Evolutionary conservation across 1,140 invertebrate species (phyloP).

Genomic region (Temnothorax longispinosus): DNA sequence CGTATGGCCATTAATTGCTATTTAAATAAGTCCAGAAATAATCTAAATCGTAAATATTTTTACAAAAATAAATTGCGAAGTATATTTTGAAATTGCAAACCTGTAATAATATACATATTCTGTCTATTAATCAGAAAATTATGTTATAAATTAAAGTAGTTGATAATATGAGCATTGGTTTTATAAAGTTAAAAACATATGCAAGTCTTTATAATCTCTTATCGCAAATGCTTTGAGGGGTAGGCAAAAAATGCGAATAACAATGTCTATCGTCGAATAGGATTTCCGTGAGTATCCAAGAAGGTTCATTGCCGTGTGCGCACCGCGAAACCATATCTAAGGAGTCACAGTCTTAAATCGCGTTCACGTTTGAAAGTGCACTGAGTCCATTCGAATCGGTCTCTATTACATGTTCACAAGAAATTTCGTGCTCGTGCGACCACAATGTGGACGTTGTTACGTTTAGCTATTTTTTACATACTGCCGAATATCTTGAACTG

Average conservation of each 20-base stretch:
- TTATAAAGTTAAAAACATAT: neutral
- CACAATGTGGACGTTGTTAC: neutral
- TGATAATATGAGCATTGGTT: neutral
- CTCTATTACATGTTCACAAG: neutral
- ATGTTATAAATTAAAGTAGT: neutral
- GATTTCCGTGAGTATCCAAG: neutral
- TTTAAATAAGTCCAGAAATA: neutral
- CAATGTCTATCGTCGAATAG: neutral
- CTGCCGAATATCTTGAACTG: neutral
- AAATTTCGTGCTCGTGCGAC: conserved; percentile 30
- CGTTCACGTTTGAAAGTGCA: neutral
- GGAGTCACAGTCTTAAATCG: neutral
- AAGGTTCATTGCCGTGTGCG: neutral
- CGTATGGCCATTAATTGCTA: too few relatives aligned
- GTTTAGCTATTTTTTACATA: conserved; percentile 11
- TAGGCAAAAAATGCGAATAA: neutral
- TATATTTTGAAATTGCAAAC: neutral
- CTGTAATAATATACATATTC: neutral
- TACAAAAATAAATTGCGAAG: neutral
- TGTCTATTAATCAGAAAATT: neutral
- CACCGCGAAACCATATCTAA: neutral
- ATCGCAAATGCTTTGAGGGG: neutral
- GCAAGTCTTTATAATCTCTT: neutral
- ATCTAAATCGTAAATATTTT: neutral
- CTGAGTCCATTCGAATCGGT: neutral